Conservation (phyloP, 30 jellyfish, hydroid and myxozoan genomes). For the Catostylus mosaicus region DNA sequence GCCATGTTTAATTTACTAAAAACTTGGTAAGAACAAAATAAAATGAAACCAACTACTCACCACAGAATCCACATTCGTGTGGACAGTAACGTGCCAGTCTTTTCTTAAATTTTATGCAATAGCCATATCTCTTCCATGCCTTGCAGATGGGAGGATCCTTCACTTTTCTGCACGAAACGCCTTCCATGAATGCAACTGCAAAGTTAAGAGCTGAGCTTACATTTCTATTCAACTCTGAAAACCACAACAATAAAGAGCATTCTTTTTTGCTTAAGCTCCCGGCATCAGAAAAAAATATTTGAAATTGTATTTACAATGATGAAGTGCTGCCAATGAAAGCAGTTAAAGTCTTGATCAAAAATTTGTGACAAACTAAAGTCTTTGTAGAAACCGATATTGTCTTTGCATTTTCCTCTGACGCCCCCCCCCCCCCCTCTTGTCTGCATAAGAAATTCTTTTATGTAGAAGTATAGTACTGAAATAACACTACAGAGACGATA, state of each 20-base stretch:
- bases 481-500: no score
- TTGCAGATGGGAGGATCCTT: constrained; percentile 41
- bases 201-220: neutral
- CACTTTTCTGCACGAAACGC: constrained; percentile 15
- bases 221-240: no score
- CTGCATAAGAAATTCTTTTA: no score
- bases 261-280: neutral
- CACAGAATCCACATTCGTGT: constrained; percentile 76
- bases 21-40: neutral
- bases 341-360: no score
- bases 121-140: constrained; percentile 46
- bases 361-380: no score
- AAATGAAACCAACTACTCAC: constrained; percentile 42
- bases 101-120: constrained; percentile 32
- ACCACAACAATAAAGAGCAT: neutral
- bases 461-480: no score
- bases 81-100: constrained; percentile 66
- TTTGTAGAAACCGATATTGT: no score
- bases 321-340: no score
- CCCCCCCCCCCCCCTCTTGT: no score
- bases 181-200: constrained; percentile 37
- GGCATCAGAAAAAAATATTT: no score
- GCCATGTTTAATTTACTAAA: neutral
- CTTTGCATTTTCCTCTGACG: no score
- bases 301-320: no score